Percentiles rank a stretch among this genome's conserved stretches.
Evolutionary conservation across 2,113 vertebrate genomes (phyloP).

Genomic region (Ascaphus truei): DNA sequence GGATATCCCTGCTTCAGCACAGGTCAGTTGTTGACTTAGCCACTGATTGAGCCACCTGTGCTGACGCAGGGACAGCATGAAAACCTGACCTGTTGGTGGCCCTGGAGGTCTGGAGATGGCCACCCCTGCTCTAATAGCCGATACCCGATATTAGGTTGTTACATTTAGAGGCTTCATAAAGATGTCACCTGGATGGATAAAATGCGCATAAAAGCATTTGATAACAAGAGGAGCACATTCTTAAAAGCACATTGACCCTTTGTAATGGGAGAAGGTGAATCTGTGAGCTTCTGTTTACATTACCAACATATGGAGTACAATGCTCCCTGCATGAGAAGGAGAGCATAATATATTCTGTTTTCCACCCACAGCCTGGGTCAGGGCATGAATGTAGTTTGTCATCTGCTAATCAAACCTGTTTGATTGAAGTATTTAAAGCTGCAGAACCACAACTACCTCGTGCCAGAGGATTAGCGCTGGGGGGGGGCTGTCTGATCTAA

Average conservation of each 20-base stretch:
- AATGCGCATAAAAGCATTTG: neutral
- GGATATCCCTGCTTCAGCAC: too few relatives aligned
- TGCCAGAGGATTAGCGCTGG: too few relatives aligned
- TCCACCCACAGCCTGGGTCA: neutral
- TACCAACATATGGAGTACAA: neutral
- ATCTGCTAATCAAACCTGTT: neutral
- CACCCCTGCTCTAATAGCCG: too few relatives aligned
- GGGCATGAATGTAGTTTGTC: constrained; percentile 1
- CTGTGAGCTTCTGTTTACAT: neutral
- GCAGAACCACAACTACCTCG: too few relatives aligned
- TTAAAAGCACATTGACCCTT: neutral
- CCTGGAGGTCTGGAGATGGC: too few relatives aligned
- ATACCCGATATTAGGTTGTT: too few relatives aligned
- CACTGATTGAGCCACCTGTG: too few relatives aligned
- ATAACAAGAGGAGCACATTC: neutral
- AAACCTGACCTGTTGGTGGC: too few relatives aligned
- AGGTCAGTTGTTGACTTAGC: too few relatives aligned
- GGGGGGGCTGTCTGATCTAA: too few relatives aligned
- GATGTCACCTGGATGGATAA: neutral
- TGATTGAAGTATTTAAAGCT: neutral
- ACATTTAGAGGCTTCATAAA: neutral
- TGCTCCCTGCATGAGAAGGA: neutral
- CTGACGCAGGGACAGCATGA: too few relatives aligned
- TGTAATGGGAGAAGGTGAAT: neutral
- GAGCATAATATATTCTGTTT: neutral